Evolutionary conservation across 2,797 vertebrate genomes (phyloP), one percentile per base, ranked within the genome.

Genomic region (Phataginus tricuspis): DNA sequence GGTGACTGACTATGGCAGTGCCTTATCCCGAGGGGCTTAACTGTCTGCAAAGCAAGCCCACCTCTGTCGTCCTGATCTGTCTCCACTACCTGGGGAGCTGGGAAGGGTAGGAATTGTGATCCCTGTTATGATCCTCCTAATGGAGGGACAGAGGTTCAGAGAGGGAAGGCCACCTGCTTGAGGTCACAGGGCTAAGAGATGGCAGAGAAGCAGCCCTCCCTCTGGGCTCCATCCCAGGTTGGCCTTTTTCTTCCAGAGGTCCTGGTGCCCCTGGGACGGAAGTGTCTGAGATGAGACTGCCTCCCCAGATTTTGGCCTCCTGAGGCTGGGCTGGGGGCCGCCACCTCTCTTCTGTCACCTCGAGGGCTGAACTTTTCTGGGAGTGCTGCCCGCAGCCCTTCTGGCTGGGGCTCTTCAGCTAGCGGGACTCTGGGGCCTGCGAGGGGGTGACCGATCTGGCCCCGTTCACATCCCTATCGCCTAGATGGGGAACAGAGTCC

Each of bases 211-310:
- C 34, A 59, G 29, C 10, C 45, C 25, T 83, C 42, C 12, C 39
- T 53, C 55, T 29, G 0, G 15, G 34, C 34, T 75, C 61, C 53
- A 19, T 34, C 3, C 13, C 29, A 27, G 63, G 37, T 14, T 3
- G 23, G 59, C 2, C 4, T 37, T 59, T 78, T 77, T 74, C n/a
- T 34, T 37, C n/a, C 37, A 7, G 77, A 82, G 71, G 15, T 4
- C 71, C 57, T 39, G n/a, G 27, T 3, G 0, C 2, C 4, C 12
- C 21, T 2, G 5, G 45, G 15, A 31, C 25, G n/a, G 59, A 34
- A 34, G 31, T 3, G 29, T 27, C 57, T 18, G 25, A 21, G 80
- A 15, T 0, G 13, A 55, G 23, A 15, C 25, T 21, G 37, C 57
- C 53, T 25, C 29, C 55, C 27, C 45, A 39, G 51, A 18, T 31